phyloP scores from a whole-genome alignment of 2,888 invertebrate species.

The Coelogynopora nodosa region DNA sequence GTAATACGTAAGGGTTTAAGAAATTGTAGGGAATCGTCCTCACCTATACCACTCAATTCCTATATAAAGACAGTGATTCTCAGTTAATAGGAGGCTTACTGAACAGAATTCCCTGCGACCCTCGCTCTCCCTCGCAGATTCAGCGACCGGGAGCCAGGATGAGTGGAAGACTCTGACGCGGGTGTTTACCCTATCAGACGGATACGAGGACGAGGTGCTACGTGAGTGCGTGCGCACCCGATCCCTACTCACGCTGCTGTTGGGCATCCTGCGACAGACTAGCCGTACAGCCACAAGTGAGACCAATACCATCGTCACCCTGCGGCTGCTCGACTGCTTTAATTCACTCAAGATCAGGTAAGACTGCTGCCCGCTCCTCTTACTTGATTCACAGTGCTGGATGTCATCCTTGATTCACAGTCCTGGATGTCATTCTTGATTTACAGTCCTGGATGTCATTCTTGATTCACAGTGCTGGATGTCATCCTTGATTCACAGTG shows the following conservation, averaged over 20 bases:
- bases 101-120: too few relatives aligned
- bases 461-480: too few relatives aligned
- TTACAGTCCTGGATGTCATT: too few relatives aligned
- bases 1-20: too few relatives aligned
- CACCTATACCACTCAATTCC: too few relatives aligned
- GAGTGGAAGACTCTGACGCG: background rate
- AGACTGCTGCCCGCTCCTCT: background rate
- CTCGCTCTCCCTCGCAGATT: background rate
- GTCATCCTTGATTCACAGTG: too few relatives aligned
- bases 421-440: too few relatives aligned
- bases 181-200: conserved; percentile 16
- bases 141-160: background rate
- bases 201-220: background rate
- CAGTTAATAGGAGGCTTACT: too few relatives aligned
- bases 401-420: too few relatives aligned
- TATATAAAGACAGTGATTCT: too few relatives aligned
- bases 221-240: background rate
- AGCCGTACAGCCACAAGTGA: background rate
- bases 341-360: background rate
- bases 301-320: background rate
- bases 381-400: too few relatives aligned
- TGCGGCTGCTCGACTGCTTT: conserved; percentile 30
- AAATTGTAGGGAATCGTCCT: too few relatives aligned
- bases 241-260: conserved; percentile 17
- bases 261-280: background rate